Evolutionary conservation across 2,888 invertebrate genomes (phyloP).

Genomic region (Dimorphilus gyrociliatus): DNA sequence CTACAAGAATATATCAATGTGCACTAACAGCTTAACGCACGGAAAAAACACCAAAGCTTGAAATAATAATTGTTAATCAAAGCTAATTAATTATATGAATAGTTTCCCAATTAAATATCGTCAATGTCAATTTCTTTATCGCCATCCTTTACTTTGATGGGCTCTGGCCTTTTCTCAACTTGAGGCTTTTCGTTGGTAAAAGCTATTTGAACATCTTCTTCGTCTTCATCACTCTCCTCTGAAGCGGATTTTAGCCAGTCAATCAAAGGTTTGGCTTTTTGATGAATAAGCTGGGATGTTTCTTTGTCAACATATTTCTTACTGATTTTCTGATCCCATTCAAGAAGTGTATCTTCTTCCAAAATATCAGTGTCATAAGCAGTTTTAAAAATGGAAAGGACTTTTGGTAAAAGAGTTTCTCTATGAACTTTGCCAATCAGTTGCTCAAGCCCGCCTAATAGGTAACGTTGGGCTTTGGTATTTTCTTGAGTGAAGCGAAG

Average conservation of each 20-base stretch:
- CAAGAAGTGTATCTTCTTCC: constrained; percentile 78
- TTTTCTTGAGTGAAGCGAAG: constrained; percentile 37
- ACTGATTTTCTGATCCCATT: constrained; percentile 80
- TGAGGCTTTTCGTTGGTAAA: constrained; percentile 37
- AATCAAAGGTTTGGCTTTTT: constrained; percentile 77
- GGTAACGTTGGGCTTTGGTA: constrained; percentile 50
- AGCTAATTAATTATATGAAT: not conserved
- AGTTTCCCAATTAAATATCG: constrained; percentile 29
- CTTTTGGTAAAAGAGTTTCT: constrained; percentile 59
- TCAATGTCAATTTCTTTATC: constrained; percentile 32
- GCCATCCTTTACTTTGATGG: constrained; percentile 69
- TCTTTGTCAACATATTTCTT: constrained; percentile 76
- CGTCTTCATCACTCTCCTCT: constrained; percentile 63
- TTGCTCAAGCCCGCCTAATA: constrained; percentile 86
- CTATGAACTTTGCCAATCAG: constrained; percentile 61
- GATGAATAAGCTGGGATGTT: constrained; percentile 72
- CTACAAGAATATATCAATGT: no score
- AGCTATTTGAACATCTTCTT: constrained; percentile 57
- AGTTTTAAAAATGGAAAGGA: constrained; percentile 69
- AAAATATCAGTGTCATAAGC: constrained; percentile 88
- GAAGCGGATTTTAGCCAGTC: constrained; percentile 87
- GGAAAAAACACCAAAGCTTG: no score
- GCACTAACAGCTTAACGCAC: no score
- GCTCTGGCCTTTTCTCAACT: constrained; percentile 1
- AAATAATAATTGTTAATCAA: no score